phyloP scores from a whole-genome alignment of 2,888 invertebrate species.

The Folsomia candida region DNA sequence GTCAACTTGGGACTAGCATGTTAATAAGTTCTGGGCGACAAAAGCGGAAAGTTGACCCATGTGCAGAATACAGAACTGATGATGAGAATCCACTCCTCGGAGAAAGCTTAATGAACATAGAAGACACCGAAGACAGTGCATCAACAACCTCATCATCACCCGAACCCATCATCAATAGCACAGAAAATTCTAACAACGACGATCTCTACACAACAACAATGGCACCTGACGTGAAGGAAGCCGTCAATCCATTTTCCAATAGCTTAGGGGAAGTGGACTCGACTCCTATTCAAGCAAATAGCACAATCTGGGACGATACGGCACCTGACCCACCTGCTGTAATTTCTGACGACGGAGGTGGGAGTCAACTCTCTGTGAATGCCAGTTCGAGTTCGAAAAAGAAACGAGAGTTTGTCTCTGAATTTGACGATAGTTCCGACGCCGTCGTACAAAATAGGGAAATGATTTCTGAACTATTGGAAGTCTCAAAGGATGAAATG shows the following conservation, averaged over 20 bases:
- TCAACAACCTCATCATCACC: no score
- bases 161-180: neutral
- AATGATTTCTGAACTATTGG: neutral
- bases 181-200: no score
- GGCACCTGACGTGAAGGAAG: neutral
- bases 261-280: neutral
- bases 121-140: neutral
- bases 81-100: no score
- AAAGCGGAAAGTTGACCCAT: neutral
- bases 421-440: neutral
- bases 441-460: neutral
- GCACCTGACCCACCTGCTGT: neutral
- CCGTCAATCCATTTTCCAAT: neutral
- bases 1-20: no score
- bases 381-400: neutral
- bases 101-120: neutral
- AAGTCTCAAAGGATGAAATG: neutral
- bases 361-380: neutral
- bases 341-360: neutral
- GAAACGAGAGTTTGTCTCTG: neutral
- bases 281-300: no score
- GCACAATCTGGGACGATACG: neutral
- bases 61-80: neutral
- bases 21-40: no score
- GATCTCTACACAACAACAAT: neutral